Base-by-base conservation (phyloP, 2,888 invertebrate species). In the Caenorhabditis afra region DNA sequence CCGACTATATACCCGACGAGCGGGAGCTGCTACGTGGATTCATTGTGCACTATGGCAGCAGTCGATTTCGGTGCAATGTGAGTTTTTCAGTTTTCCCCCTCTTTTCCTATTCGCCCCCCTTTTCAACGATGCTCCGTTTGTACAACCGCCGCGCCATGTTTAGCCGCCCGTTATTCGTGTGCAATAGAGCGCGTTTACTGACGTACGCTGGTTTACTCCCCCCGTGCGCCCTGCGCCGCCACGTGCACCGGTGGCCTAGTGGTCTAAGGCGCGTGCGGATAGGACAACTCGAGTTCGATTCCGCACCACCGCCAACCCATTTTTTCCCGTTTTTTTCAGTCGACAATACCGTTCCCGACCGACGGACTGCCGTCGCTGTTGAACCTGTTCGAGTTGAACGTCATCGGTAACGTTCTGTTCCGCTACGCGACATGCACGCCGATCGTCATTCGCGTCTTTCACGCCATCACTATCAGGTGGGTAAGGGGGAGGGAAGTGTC, bases 351-450 rank as follows among this genome's bases (percentile, higher is more conserved):
- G 20, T 62, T 81, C 35, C 76, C 79, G 23, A 8, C 20, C 11
- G 71, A 81, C 20, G 81, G 75, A 14, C 73, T 81, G 1, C 81
- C 81, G 1, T 85, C 85, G 18, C 50, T 85, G 16, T 47, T 85
- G 4, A 75, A 85, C 62, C 62, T 85, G 7, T 83, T 85, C 59
- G 85, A 85, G 49, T 49, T 85, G 45, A 85, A 85, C 41, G 85
- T 85, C 12, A 67, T 84, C 23, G 84, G 79, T 39, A 87, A 87
- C 67, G 84, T 87, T 22, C 78, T 85, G 23, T 87, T 87, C 57
- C 84, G 87, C 0, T 85, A 87, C 16, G 75, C 87, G n/a, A 82
- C 85, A 10, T 84, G 84, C 61, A 82, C 87, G 41, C 87, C 86
- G 11, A 82, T 87, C 57, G 81, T 86, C 12, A 68, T 87, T 16